These are phyloP conservation scores for Clarias laeviceps DNA, from an alignment of 2,797 vertebrate species.

Conservation along the genomic window DNA sequence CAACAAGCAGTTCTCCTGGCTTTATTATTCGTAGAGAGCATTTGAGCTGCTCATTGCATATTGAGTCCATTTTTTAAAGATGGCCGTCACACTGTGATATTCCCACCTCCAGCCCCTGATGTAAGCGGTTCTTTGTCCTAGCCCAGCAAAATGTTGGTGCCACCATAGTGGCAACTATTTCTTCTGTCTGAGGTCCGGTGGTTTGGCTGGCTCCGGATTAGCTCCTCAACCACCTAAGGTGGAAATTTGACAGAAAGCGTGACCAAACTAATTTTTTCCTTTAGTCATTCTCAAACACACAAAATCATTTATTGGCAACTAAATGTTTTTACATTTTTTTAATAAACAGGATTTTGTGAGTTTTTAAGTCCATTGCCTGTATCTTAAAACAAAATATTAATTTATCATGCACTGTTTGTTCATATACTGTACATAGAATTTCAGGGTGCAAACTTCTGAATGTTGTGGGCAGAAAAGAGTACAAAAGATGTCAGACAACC, in stretches of 20 bases:
- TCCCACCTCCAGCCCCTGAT: too few relatives aligned
- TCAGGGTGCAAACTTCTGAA: not conserved
- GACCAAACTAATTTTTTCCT: not conserved
- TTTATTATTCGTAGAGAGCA: too few relatives aligned
- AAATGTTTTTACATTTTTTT: not conserved
- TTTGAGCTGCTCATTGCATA: too few relatives aligned
- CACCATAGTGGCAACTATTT: too few relatives aligned
- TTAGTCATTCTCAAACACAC: not conserved
- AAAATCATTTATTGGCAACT: not conserved
- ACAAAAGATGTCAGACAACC: not conserved
- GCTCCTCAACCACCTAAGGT: not conserved
- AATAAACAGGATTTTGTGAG: not conserved
- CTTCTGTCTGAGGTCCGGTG: too few relatives aligned
- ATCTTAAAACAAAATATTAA: not conserved
- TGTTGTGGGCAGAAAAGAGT: not conserved
- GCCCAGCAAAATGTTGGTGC: too few relatives aligned
- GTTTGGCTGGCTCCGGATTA: too few relatives aligned
- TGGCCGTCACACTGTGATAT: too few relatives aligned
- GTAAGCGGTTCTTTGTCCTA: too few relatives aligned
- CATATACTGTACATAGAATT: not conserved
- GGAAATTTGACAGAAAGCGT: not conserved
- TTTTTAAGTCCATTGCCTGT: not conserved
- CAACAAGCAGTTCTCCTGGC: too few relatives aligned
- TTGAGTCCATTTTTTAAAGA: too few relatives aligned
- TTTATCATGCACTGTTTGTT: not conserved